Percentiles rank a stretch among this genome's conserved stretches.
Evolutionary conservation across 2,113 vertebrate species (phyloP).

Genomic region (Xiphophorus couchianus): DNA sequence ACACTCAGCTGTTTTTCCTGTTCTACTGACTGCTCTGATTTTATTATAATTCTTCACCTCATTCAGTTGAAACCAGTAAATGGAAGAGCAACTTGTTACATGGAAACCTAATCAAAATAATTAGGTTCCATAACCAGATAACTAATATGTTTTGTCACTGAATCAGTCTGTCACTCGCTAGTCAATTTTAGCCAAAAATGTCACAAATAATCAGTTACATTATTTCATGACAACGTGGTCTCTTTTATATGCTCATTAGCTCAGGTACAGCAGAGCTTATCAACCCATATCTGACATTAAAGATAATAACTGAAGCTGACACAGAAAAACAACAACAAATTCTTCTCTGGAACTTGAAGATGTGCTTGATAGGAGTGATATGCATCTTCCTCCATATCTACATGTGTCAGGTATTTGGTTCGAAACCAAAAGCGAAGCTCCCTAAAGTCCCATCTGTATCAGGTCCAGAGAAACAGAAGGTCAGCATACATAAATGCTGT

Average conservation of each 20-base stretch:
- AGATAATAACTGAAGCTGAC: neutral
- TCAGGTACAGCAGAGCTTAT: neutral
- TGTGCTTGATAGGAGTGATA: slow-evolving; percentile 14
- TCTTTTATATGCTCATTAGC: neutral
- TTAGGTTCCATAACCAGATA: neutral
- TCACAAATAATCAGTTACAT: neutral
- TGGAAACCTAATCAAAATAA: neutral
- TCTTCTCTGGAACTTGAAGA: slow-evolving; percentile 15
- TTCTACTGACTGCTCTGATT: slow-evolving; percentile 10
- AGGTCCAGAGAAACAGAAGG: slow-evolving; percentile 33
- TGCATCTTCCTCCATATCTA: neutral
- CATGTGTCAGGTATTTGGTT: slow-evolving; percentile 18
- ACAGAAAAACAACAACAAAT: slow-evolving; percentile 1
- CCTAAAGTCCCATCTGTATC: slow-evolving; percentile 26
- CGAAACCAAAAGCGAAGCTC: slow-evolving; percentile 15
- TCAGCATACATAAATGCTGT: slow-evolving; percentile 42
- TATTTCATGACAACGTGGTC: neutral
- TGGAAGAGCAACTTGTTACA: neutral
- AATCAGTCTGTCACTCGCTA: neutral
- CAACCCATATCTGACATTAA: neutral
- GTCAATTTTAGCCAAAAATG: neutral
- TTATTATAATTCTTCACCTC: neutral
- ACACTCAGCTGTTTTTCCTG: slow-evolving; percentile 2
- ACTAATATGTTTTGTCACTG: neutral
- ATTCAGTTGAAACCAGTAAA: neutral